Percentiles rank a stretch among this genome's conserved stretches.
Conservation (phyloP, 2,113 vertebrate species). For the Zeus faber region DNA sequence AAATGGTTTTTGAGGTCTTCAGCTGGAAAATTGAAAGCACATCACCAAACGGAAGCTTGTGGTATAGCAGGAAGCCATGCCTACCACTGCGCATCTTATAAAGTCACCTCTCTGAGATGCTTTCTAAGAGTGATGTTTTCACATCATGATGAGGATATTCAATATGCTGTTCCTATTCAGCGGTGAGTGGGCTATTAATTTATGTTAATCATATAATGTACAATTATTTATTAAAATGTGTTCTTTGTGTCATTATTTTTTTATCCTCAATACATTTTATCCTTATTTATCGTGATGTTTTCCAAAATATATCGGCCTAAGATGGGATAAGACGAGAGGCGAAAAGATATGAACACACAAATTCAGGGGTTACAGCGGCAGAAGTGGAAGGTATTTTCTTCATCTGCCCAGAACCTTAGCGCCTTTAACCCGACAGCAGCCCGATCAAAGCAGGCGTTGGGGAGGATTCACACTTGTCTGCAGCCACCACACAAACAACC, state of each 20-base stretch:
- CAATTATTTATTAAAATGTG: not conserved
- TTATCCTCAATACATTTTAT: not conserved
- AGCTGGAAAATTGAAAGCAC: too few relatives aligned
- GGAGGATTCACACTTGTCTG: constrained; percentile 48
- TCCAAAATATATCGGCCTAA: too few relatives aligned
- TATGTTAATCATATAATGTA: not conserved
- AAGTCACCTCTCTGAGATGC: too few relatives aligned
- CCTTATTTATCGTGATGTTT: not conserved
- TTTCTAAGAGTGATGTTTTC: not conserved
- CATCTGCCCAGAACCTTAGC: too few relatives aligned
- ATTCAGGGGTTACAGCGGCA: too few relatives aligned
- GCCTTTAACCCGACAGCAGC: constrained; percentile 54
- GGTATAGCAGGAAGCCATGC: constrained; percentile 33
- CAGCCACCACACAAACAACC: constrained; percentile 24
- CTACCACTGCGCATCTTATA: too few relatives aligned
- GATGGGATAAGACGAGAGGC: too few relatives aligned
- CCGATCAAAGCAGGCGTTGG: constrained; percentile 45
- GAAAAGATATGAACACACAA: too few relatives aligned
- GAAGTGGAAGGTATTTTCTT: too few relatives aligned
- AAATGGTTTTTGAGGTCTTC: too few relatives aligned
- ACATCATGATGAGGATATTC: constrained; percentile 49
- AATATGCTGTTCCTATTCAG: constrained; percentile 41
- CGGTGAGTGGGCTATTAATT: constrained; percentile 40
- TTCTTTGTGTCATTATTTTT: not conserved
- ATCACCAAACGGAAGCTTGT: not conserved